Percentiles rank a stretch among this genome's conserved stretches.
Conservation (phyloP, 2,888 invertebrate species). For the Nomada fabriciana region DNA sequence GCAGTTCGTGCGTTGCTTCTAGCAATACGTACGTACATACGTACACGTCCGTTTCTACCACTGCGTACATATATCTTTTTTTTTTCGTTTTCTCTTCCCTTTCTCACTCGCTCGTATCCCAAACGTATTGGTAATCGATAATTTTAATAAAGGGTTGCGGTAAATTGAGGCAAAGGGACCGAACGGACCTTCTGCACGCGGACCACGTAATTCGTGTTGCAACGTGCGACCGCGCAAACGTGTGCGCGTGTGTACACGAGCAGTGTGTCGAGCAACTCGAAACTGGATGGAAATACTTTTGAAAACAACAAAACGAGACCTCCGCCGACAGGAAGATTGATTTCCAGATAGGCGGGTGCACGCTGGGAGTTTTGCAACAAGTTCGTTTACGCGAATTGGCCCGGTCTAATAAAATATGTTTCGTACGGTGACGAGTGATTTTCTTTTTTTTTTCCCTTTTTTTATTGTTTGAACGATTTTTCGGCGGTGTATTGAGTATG, state of each 20-base stretch:
- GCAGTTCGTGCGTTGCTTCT: neutral
- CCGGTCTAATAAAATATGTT: slow-evolving; percentile 18
- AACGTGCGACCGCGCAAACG: neutral
- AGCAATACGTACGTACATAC: neutral
- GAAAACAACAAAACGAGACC: slow-evolving; percentile 32
- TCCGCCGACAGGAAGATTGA: slow-evolving; percentile 33
- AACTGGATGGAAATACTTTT: slow-evolving; percentile 36
- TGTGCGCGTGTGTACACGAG: neutral
- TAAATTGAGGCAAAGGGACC: slow-evolving; percentile 47
- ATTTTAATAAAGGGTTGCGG: slow-evolving; percentile 66
- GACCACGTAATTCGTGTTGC: slow-evolving; percentile 30
- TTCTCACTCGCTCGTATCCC: neutral
- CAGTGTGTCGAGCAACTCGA: neutral
- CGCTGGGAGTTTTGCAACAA: slow-evolving; percentile 1
- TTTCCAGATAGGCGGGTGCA: slow-evolving; percentile 14
- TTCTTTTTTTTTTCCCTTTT: too few relatives aligned
- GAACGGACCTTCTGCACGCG: slow-evolving; percentile 11
- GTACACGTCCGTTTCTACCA: neutral
- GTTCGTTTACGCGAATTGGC: slow-evolving; percentile 37
- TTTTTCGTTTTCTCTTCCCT: neutral
- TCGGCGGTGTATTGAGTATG: neutral
- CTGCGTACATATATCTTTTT: neutral
- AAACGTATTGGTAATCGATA: slow-evolving; percentile 63
- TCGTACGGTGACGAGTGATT: slow-evolving; percentile 10
- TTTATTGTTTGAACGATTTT: slow-evolving; percentile 1